Conservation (phyloP, 2,888 invertebrate genomes). For the Dascillus cervinus region DNA sequence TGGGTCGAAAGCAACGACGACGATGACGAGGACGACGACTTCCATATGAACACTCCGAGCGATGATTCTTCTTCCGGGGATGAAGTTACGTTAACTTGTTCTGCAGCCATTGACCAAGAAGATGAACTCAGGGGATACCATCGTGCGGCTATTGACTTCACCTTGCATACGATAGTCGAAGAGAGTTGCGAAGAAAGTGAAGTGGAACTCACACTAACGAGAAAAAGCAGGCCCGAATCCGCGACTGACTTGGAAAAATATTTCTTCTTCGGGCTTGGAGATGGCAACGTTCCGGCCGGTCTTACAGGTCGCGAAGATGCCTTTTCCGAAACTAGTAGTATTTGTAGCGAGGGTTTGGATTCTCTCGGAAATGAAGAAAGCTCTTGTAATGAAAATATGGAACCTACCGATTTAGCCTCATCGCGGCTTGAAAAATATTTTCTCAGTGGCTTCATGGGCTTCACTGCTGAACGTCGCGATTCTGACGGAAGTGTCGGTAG, state of each 20-base stretch:
- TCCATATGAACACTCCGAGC: slow-evolving; percentile 52
- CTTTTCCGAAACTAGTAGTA: slow-evolving; percentile 76
- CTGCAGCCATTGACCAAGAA: slow-evolving; percentile 58
- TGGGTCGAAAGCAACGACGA: slow-evolving; percentile 86
- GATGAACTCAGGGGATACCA: slow-evolving; percentile 79
- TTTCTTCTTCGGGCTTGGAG: slow-evolving; percentile 79
- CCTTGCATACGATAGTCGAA: slow-evolving; percentile 86
- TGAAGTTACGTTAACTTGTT: slow-evolving; percentile 50
- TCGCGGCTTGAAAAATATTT: slow-evolving; percentile 86
- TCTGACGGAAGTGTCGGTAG: slow-evolving; percentile 85
- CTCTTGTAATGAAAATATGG: slow-evolving; percentile 38
- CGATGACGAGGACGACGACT: slow-evolving; percentile 65
- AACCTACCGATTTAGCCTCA: slow-evolving; percentile 70
- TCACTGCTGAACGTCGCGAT: slow-evolving; percentile 66
- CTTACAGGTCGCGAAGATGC: slow-evolving; percentile 52
- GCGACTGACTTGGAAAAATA: slow-evolving; percentile 85
- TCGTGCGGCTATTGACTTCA: slow-evolving; percentile 77
- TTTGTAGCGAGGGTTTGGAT: slow-evolving; percentile 76
- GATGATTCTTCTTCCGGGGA: slow-evolving; percentile 64
- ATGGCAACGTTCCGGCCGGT: slow-evolving; percentile 52
- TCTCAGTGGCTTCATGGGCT: slow-evolving; percentile 76
- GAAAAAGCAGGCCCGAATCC: slow-evolving; percentile 59
- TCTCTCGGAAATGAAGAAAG: slow-evolving; percentile 54
- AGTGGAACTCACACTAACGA: slow-evolving; percentile 53
- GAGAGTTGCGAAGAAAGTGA: slow-evolving; percentile 93